These are phyloP conservation scores for Heterodera carotae DNA, from an alignment of 1,140 invertebrate genomes.

Conservation along the genomic window DNA sequence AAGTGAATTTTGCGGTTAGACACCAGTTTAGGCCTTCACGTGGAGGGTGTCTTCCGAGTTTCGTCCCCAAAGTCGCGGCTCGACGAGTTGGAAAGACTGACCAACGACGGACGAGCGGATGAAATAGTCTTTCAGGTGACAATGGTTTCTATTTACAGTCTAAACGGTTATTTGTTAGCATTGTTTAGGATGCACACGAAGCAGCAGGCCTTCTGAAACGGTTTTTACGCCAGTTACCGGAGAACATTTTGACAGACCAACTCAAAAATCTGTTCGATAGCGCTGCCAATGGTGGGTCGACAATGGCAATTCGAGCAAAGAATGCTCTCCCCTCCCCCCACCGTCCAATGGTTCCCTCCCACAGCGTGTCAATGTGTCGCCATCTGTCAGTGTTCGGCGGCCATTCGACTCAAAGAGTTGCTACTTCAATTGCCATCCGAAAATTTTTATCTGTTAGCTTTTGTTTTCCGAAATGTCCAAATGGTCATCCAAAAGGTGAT, in stretches of 20 bases:
- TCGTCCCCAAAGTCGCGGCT: constrained; percentile 53
- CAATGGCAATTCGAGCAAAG: too few species aligned
- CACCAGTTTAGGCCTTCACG: constrained; percentile 48
- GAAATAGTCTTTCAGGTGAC: constrained; percentile 26
- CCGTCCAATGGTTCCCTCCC: too few species aligned
- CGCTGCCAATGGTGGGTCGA: constrained; percentile 5
- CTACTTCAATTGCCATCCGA: constrained; percentile 45
- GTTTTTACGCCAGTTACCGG: constrained; percentile 49
- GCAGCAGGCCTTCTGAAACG: constrained; percentile 55
- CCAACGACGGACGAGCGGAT: constrained; percentile 37
- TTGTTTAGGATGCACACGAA: constrained; percentile 49
- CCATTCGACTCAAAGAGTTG: constrained; percentile 37
- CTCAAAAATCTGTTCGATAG: constrained; percentile 33
- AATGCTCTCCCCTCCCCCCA: constrained; percentile 2
- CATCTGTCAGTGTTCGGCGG: constrained; percentile 41
- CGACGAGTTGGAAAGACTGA: constrained; percentile 51
- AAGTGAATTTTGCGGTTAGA: too few species aligned
- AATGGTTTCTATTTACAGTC: constrained; percentile 14
- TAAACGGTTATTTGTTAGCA: background rate
- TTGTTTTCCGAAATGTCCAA: constrained; percentile 55
- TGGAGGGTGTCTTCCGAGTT: constrained; percentile 58
- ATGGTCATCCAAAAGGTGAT: constrained; percentile 50
- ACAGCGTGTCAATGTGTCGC: constrained; percentile 41
- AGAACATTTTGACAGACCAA: constrained; percentile 34
- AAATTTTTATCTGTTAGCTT: constrained; percentile 55